Evolutionary conservation across 2,888 invertebrate genomes (phyloP).

Genomic region (Cosmia pyralina): DNA sequence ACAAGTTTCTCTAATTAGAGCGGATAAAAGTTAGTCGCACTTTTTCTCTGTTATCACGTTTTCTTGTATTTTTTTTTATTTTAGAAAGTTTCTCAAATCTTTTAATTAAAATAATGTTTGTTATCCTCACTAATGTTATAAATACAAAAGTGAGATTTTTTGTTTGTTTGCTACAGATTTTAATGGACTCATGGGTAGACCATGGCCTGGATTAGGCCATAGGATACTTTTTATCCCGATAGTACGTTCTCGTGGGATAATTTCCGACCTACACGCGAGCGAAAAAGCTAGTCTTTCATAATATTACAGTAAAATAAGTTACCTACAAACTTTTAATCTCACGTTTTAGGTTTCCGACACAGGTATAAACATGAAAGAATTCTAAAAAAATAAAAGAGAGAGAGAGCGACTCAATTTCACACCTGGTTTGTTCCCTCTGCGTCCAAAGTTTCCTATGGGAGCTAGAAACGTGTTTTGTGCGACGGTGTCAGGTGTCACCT

Average conservation of each 20-base stretch:
- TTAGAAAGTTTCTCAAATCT: conserved; percentile 7
- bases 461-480: conserved; percentile 72
- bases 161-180: no score
- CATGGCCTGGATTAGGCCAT: no score
- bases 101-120: conserved; percentile 23
- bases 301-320: neutral
- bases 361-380: conserved; percentile 29
- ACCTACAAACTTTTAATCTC: neutral
- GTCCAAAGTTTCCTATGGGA: conserved; percentile 81
- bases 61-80: conserved; percentile 42
- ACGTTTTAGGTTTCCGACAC: conserved; percentile 7
- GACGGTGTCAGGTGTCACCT: conserved; percentile 83
- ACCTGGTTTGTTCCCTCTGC: conserved; percentile 78
- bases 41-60: conserved; percentile 44
- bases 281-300: neutral
- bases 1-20: conserved; percentile 62
- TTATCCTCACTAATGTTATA: neutral
- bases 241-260: no score
- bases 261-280: no score
- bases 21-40: conserved; percentile 53
- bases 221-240: no score
- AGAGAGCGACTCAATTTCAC: conserved; percentile 81
- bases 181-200: no score
- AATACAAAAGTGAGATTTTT: no score
- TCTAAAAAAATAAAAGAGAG: conserved; percentile 70